Base-by-base conservation (phyloP, 1,140 invertebrate species). In the Periplaneta americana region DNA sequence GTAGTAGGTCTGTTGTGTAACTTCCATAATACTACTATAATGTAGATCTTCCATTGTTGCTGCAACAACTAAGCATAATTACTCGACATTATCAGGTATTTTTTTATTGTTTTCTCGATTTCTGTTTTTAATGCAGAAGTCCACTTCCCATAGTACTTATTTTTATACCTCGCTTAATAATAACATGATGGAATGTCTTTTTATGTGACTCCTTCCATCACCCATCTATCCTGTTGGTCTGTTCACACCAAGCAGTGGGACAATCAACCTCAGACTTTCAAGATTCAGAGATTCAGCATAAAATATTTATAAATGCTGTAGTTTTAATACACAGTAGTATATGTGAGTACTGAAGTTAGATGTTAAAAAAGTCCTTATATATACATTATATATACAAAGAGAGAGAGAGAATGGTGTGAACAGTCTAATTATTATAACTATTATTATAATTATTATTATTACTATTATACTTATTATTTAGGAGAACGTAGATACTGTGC, bases 161-260 rank as follows among this genome's bases (percentile, higher is more conserved):
- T 82, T 82, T 82, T 82, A 76, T 82, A 82, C 82, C 82, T 82
- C 82, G 82, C 82, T 34, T 66, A 66, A 66, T 66, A 28, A 28
- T 66, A 81, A 77, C n/a, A 11, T 78, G 31, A 48, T 78, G 22
- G 18, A 78, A 78, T 34, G 76, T 34, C 35, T 31, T 34, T 75
- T 28, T 34, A 36, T 78, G 36, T 15, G 35, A 78, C 76, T 36
- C 37, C 36, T 36, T 34, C 48, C n/a, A 28, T 66, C n/a, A n/a
- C n/a, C 74, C 33, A 32, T 31, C 74, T 75, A 32, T 75, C 74
- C 13, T 28, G 74, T 75, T 75, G 74, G 74, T 75, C 76, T 39
- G 76, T 78, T 78, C 76, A 78, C 76, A 39, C 34, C 76, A 78
- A 78, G 36, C 76, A 36, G 33, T 78, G 76, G 76, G 36, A 78